Base-by-base conservation (phyloP, 2,888 invertebrate species). In the Danaus chrysippus region DNA sequence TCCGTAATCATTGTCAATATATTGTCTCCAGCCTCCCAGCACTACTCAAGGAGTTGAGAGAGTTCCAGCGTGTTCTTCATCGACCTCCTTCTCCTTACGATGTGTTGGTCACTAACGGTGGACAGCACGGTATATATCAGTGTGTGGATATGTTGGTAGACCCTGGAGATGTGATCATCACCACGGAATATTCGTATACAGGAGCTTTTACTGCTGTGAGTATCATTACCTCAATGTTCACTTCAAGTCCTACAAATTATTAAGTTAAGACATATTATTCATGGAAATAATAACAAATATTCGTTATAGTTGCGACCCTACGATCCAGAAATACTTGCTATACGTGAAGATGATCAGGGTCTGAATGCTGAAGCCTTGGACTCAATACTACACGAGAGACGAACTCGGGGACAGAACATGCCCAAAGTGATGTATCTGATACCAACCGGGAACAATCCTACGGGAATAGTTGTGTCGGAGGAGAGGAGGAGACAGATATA, bases 121-220 rank as follows among this genome's bases (percentile, higher is more conserved):
- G 95, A 23, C 96, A 96, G 79, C 95, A 96, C 76, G 96, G 94
- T 8, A 92, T 96, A 64, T 94, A 94, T 83, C 95, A 94, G 81
- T 92, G 94, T 54, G 89, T 95, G 49, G 95, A 96, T 72, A 92
- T 96, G 82, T 82, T 94, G 61, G 77, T 96, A n/a, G 92, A 93
- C 53, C 92, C 92, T 0, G 95, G 94, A 0, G 95, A 96, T 74
- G 92, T 94, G 0, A 88, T 96, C 42, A 75, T 96, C 41, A 92
- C 95, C 11, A 94, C 94, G 59, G 92, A 93, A 79, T 95, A 94
- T 8, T 87, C 94, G 0, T 96, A 96, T 76, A 92, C 95, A 1
- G 96, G 96, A 13, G 91, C 93, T 9, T 92, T 94, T 71, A 91
- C 92, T 43, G 91, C 93, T 72, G 95, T 95, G 75, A 92, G 93